Conservation (phyloP, 2,888 invertebrate genomes). For the Drosophila mimetica region DNA sequence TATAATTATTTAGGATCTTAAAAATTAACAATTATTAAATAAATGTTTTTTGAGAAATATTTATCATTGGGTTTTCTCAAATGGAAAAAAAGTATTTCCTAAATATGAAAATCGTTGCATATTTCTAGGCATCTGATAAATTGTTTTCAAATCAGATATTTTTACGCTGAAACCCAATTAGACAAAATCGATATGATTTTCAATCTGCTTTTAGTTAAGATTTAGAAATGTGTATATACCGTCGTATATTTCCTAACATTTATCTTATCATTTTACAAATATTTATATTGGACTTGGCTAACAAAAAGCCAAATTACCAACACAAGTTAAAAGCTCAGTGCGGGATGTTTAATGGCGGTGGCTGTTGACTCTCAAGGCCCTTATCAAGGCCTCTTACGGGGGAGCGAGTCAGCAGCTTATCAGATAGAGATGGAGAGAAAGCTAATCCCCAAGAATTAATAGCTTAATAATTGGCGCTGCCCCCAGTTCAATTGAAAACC, state of each 20-base stretch:
- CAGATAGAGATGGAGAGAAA: slow-evolving; percentile 1
- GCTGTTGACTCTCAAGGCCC: slow-evolving; percentile 37
- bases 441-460: slow-evolving; percentile 30
- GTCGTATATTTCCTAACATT: no score
- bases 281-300: no score
- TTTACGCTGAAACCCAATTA: background rate
- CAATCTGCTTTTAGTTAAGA: no score
- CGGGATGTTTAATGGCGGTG: slow-evolving; percentile 33
- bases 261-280: no score
- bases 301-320: background rate
- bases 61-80: no score
- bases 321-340: slow-evolving; percentile 15
- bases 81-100: no score
- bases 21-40: no score
- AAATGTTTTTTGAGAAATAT: no score
- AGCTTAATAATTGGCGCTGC: slow-evolving; percentile 23
- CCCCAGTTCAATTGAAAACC: slow-evolving; percentile 24
- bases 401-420: slow-evolving; percentile 12
- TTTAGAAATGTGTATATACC: no score
- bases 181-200: no score
- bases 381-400: slow-evolving; percentile 41
- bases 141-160: background rate
- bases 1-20: no score
- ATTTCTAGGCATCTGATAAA: background rate
- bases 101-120: background rate